phyloP scores from a whole-genome alignment of 2,797 vertebrate genomes.

The Threskiornis aethiopicus region DNA sequence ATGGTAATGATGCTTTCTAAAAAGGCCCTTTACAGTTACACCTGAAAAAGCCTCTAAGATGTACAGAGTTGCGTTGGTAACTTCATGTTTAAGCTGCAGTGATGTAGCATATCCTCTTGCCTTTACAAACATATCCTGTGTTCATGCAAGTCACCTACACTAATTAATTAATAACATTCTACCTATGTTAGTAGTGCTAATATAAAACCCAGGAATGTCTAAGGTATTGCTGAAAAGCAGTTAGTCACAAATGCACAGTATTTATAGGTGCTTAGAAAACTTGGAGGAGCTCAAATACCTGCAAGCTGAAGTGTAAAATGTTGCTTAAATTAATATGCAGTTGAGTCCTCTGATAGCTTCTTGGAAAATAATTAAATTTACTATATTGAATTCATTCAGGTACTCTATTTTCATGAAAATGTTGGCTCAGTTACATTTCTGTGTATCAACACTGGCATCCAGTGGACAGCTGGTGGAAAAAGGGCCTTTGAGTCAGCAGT shows the following conservation, averaged over 20 bases:
- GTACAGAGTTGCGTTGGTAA: neutral
- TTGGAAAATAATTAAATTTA: constrained; percentile 1
- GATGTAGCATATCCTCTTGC: neutral
- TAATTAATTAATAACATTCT: neutral
- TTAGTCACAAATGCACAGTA: neutral
- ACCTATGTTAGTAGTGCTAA: neutral
- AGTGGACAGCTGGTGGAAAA: constrained; percentile 48
- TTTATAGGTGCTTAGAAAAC: neutral
- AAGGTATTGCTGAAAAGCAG: neutral
- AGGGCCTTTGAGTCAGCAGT: neutral
- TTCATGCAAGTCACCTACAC: neutral
- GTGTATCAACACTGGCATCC: constrained; percentile 63
- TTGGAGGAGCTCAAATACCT: neutral
- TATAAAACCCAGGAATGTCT: neutral
- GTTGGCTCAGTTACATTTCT: neutral
- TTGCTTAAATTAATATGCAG: neutral
- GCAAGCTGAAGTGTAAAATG: neutral
- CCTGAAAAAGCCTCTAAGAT: neutral
- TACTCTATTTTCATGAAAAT: neutral
- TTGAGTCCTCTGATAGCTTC: neutral
- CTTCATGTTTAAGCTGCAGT: neutral
- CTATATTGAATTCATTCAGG: neutral
- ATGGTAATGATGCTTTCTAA: neutral
- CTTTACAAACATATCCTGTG: neutral
- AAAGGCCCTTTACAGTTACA: neutral